Evolutionary conservation across 2,113 vertebrate genomes (phyloP).

Genomic region (Asarcornis scutulata): DNA sequence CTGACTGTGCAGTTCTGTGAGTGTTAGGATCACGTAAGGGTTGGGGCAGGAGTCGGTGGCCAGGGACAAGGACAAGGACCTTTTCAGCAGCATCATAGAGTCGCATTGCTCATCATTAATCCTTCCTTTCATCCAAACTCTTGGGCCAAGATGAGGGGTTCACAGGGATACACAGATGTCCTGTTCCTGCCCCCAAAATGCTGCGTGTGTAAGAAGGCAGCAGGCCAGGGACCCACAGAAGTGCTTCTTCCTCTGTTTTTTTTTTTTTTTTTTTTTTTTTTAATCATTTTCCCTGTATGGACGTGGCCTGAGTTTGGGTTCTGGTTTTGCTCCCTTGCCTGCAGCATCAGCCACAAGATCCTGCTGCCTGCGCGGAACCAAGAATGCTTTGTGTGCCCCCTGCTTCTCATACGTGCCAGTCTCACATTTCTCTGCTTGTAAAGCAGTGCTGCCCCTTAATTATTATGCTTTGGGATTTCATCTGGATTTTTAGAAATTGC

Average conservation of each 20-base stretch:
- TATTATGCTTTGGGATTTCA: not conserved
- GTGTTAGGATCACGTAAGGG: too few species aligned
- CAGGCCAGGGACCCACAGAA: not conserved
- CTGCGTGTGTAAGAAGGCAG: not conserved
- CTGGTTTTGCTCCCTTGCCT: not conserved
- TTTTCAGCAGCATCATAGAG: not conserved
- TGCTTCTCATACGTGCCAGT: not conserved
- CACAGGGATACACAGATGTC: not conserved
- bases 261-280: not conserved
- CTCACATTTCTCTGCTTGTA: not conserved
- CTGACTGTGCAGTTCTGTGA: accelerated
- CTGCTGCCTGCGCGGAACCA: not conserved
- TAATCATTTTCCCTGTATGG: not conserved
- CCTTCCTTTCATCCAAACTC: not conserved
- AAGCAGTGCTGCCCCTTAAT: not conserved
- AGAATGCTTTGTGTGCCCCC: not conserved
- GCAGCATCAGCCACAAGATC: not conserved
- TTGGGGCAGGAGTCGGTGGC: not conserved
- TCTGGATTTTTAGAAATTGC: not conserved
- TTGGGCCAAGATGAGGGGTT: not conserved
- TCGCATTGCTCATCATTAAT: not conserved
- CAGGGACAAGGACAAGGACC: not conserved
- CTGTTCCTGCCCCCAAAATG: not conserved
- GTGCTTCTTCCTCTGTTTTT: not conserved
- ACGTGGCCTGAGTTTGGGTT: not conserved